These are phyloP conservation scores for Neosilurus mollespiculum DNA, from an alignment of 2,797 vertebrate species.

Conservation along the genomic window DNA sequence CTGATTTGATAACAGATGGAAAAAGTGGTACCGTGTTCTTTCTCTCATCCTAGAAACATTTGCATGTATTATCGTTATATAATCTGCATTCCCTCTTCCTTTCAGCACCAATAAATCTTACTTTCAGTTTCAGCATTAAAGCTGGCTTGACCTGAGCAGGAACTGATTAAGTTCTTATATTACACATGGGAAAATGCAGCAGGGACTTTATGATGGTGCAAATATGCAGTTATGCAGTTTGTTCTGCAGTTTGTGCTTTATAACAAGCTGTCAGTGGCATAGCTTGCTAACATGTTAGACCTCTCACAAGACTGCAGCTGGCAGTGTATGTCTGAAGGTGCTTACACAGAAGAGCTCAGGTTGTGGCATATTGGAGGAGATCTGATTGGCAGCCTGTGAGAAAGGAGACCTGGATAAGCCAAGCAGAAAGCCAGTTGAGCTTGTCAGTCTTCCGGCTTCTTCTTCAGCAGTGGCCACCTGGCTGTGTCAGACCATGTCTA, in stretches of 20 bases:
- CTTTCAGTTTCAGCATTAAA: slow-evolving; percentile 3
- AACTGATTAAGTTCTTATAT: slow-evolving; percentile 5
- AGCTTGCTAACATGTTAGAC: slow-evolving; percentile 10
- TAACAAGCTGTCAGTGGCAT: background rate
- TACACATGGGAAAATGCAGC: background rate
- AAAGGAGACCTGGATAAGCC: slow-evolving; percentile 25
- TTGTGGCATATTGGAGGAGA: background rate
- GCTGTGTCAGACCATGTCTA: slow-evolving; percentile 30
- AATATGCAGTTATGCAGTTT: slow-evolving; percentile 16
- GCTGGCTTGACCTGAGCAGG: slow-evolving; percentile 17
- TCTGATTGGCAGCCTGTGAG: slow-evolving; percentile 27
- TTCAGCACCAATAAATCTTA: background rate
- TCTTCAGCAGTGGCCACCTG: slow-evolving; percentile 38
- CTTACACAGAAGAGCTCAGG: slow-evolving; percentile 26
- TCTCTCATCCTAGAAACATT: slow-evolving; percentile 24
- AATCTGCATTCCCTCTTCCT: slow-evolving; percentile 25
- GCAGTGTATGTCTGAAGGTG: slow-evolving; percentile 10
- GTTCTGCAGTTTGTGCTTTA: background rate
- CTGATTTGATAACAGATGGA: slow-evolving; percentile 44
- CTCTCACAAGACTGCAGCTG: background rate
- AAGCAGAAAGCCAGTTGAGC: slow-evolving; percentile 30
- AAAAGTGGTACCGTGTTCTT: slow-evolving; percentile 24
- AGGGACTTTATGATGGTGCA: slow-evolving; percentile 2
- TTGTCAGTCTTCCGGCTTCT: slow-evolving; percentile 45
- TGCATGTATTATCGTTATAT: slow-evolving; percentile 39